Percentiles rank a stretch among this genome's conserved stretches.
These are phyloP conservation scores for Drosophila greeni DNA, from an alignment of 2,888 invertebrate genomes.

Conservation along the genomic window DNA sequence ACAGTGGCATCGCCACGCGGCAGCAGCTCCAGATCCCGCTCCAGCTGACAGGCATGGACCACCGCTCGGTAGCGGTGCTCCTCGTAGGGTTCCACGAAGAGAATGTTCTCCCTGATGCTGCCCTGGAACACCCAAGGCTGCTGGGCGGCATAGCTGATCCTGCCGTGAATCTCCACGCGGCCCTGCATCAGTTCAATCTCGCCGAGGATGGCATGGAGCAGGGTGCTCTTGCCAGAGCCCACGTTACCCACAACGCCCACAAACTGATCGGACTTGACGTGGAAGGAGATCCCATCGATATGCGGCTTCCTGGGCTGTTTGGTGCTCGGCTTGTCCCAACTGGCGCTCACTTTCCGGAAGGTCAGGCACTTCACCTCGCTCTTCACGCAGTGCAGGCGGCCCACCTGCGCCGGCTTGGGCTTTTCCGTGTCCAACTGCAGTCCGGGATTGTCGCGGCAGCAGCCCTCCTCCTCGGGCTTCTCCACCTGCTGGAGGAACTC, in stretches of 20 bases:
- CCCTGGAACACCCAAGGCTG: slow-evolving; percentile 89
- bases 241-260: slow-evolving; percentile 84
- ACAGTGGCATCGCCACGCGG: slow-evolving; percentile 80
- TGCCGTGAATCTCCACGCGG: slow-evolving; percentile 82
- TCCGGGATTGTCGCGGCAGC: slow-evolving; percentile 48
- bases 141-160: slow-evolving; percentile 87
- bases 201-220: slow-evolving; percentile 85
- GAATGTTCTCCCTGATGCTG: slow-evolving; percentile 93
- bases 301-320: slow-evolving; percentile 41
- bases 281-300: slow-evolving; percentile 77
- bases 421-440: slow-evolving; percentile 32
- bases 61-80: slow-evolving; percentile 80
- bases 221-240: slow-evolving; percentile 86
- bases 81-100: slow-evolving; percentile 87
- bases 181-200: slow-evolving; percentile 84
- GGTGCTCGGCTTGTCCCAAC: slow-evolving; percentile 78
- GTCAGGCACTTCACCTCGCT: slow-evolving; percentile 55
- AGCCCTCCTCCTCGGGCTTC: slow-evolving; percentile 46
- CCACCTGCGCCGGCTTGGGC: slow-evolving; percentile 2
- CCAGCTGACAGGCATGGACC: slow-evolving; percentile 82
- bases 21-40: slow-evolving; percentile 83
- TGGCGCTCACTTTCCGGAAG: slow-evolving; percentile 79
- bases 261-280: slow-evolving; percentile 45
- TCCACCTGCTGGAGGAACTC: slow-evolving; percentile 81
- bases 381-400: slow-evolving; percentile 49